Conservation (phyloP, 92 coral and sea anemone genomes). For the Palythoa caribaeorum region DNA sequence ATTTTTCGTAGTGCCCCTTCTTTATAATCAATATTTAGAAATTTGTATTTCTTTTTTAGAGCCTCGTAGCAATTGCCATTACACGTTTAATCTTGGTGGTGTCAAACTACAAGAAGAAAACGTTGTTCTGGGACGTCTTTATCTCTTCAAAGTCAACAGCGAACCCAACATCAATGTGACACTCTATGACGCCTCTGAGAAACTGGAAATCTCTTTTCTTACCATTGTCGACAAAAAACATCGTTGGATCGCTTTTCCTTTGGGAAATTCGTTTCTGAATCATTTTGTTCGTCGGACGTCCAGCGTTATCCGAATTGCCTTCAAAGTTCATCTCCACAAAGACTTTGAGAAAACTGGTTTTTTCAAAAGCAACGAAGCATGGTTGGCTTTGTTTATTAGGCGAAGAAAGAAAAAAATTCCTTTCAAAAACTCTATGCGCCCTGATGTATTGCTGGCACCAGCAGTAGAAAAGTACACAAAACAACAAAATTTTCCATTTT, state of each 20-base stretch:
- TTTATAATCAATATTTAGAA: too few species aligned
- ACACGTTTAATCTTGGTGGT: neutral
- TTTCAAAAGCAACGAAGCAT: conserved; percentile 16
- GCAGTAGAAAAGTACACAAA: neutral
- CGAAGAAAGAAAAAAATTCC: neutral
- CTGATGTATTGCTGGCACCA: neutral
- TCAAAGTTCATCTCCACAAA: neutral
- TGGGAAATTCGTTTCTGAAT: conserved; percentile 12
- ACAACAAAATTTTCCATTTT: too few species aligned
- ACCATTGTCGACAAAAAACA: conserved; percentile 4
- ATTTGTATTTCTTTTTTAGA: neutral
- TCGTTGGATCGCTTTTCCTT: conserved; percentile 33
- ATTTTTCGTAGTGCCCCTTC: neutral
- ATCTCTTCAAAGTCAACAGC: conserved; percentile 20
- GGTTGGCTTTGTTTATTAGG: conserved; percentile 13
- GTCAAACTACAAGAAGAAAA: neutral
- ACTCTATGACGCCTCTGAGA: neutral
- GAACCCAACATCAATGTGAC: neutral
- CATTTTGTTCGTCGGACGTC: neutral
- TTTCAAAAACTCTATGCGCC: neutral
- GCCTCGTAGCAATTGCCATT: neutral
- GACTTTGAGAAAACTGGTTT: neutral
- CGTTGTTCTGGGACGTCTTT: conserved; percentile 26
- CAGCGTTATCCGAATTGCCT: neutral
- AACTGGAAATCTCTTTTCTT: neutral